These are phyloP conservation scores for Platysteira castanea DNA, from an alignment of 2,113 vertebrate species.

Conservation along the genomic window DNA sequence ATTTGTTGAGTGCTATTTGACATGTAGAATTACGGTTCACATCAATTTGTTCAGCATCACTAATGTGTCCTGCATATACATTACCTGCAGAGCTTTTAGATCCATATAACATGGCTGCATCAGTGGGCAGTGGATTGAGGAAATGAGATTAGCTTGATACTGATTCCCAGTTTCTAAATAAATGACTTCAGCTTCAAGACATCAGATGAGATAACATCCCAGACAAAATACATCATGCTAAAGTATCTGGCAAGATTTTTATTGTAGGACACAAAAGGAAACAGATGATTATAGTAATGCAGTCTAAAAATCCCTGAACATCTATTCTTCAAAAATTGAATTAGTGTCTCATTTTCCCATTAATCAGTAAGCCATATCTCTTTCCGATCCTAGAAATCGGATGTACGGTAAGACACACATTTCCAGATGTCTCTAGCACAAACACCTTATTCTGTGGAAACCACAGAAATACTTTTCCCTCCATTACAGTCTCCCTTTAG, in stretches of 20 bases:
- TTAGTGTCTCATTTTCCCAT: not conserved
- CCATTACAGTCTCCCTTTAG: not conserved
- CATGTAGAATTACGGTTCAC: not conserved
- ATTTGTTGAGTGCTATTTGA: slow-evolving; percentile 10
- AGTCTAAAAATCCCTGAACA: slow-evolving; percentile 47
- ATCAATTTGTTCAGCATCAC: not conserved
- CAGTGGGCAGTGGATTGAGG: not conserved
- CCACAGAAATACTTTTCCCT: not conserved
- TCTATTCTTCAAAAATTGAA: slow-evolving; percentile 8
- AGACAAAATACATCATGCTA: slow-evolving; percentile 1
- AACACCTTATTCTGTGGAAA: not conserved
- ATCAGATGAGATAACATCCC: slow-evolving; percentile 24
- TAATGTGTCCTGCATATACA: not conserved
- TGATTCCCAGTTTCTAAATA: slow-evolving; percentile 36
- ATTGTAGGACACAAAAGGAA: slow-evolving; percentile 34
- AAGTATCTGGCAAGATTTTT: not conserved
- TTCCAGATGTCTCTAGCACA: not conserved
- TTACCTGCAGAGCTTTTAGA: not conserved
- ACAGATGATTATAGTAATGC: slow-evolving; percentile 27
- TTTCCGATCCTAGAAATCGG: slow-evolving; percentile 34
- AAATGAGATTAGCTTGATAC: slow-evolving; percentile 26
- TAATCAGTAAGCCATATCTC: not conserved
- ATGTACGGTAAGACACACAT: not conserved
- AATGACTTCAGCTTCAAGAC: slow-evolving; percentile 47
- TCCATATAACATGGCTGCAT: not conserved